Conservation (phyloP, 1,140 invertebrate genomes). For the Metopolophium dirhodum region DNA sequence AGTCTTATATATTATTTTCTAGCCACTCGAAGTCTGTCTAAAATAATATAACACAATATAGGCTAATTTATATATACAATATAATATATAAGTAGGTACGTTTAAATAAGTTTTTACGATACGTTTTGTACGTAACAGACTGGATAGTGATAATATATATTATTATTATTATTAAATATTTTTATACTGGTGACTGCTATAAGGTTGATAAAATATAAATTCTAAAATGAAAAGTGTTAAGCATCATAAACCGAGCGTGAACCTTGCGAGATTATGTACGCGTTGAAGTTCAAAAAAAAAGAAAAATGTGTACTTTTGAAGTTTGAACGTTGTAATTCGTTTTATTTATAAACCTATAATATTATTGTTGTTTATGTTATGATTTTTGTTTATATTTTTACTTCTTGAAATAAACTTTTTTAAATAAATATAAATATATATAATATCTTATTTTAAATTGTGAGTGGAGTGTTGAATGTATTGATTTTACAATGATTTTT, state of each 20-base stretch:
- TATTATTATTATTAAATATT: background rate
- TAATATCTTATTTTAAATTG: background rate
- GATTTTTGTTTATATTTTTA: conserved; percentile 31
- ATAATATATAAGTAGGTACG: background rate
- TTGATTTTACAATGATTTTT: background rate
- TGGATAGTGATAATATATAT: conserved; percentile 1
- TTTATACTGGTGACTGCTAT: background rate
- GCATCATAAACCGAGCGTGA: background rate
- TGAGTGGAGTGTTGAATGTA: background rate
- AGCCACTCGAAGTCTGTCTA: background rate
- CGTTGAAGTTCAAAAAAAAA: background rate
- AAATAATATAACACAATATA: background rate
- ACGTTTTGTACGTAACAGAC: background rate
- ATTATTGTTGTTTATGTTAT: conserved; percentile 2
- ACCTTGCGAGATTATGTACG: background rate
- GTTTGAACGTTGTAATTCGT: background rate
- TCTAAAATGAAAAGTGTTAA: background rate
- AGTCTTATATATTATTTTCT: background rate
- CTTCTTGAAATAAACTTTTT: conserved; percentile 30
- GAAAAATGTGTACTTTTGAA: background rate
- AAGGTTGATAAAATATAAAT: background rate
- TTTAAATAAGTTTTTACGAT: background rate
- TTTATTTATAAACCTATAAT: background rate
- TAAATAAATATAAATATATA: background rate
- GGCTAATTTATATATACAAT: background rate